Evolutionary conservation across 1,140 invertebrate genomes (phyloP).

Genomic region (Habropoda laboriosa): DNA sequence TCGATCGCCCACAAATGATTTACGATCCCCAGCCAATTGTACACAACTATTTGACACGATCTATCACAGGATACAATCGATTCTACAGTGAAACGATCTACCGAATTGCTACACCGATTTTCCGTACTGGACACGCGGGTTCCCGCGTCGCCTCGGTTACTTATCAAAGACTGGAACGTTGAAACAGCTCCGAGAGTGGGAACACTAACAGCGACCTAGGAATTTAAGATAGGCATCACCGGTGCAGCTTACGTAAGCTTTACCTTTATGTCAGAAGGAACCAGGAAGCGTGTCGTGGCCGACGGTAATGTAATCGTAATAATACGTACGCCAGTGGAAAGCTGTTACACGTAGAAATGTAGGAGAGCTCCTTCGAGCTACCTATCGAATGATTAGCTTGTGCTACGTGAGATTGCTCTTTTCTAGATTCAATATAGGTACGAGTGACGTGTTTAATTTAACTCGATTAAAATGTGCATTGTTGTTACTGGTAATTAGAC

Average conservation of each 20-base stretch:
- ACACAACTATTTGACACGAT: too few species aligned
- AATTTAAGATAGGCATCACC: slow-evolving; percentile 45
- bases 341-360: slow-evolving; percentile 1
- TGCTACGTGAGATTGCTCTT: too few species aligned
- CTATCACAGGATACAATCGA: too few species aligned
- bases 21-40: too few species aligned
- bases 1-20: too few species aligned
- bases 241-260: slow-evolving; percentile 37
- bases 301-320: slow-evolving; percentile 46
- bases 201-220: slow-evolving; percentile 39
- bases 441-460: too few species aligned
- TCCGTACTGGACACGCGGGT: background rate
- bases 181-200: slow-evolving; percentile 5
- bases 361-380: too few species aligned
- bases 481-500: too few species aligned
- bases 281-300: slow-evolving; percentile 46
- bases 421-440: too few species aligned
- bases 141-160: background rate
- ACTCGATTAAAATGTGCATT: too few species aligned
- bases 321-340: slow-evolving; percentile 33
- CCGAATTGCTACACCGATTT: background rate
- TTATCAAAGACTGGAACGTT: slow-evolving; percentile 25
- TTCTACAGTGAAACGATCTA: too few species aligned
- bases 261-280: slow-evolving; percentile 47
- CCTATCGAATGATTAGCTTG: too few species aligned